phyloP scores from a whole-genome alignment of 2,888 invertebrate species.

The Lomographa bimaculata region DNA sequence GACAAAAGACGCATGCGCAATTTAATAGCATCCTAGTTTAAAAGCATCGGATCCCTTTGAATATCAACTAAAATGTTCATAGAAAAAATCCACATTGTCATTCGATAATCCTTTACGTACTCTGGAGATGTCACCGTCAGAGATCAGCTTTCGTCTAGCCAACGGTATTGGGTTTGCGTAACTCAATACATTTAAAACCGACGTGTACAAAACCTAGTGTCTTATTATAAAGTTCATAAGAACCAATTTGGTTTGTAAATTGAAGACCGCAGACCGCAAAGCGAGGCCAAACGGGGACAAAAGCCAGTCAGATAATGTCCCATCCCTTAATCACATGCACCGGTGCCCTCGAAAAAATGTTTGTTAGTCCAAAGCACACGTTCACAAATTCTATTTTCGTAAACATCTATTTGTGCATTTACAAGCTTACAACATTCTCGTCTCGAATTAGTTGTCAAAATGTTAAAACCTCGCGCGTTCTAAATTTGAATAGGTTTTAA shows the following conservation, averaged over 20 bases:
- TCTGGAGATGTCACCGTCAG: conserved; percentile 77
- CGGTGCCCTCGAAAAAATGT: conserved; percentile 77
- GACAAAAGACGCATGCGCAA: conserved; percentile 79
- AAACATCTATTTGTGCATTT: conserved; percentile 62
- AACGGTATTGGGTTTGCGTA: conserved; percentile 81
- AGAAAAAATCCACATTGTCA: conserved; percentile 77
- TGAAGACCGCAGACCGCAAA: conserved; percentile 75
- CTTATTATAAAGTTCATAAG: conserved; percentile 50
- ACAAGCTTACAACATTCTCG: conserved; percentile 57
- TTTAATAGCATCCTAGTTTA: conserved; percentile 79
- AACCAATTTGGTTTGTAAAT: conserved; percentile 43
- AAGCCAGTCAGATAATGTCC: conserved; percentile 74
- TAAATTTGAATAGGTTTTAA: conserved; percentile 63
- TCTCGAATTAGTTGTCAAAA: conserved; percentile 63
- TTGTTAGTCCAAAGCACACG: conserved; percentile 67
- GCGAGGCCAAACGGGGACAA: conserved; percentile 69
- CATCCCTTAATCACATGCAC: conserved; percentile 83
- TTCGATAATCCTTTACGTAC: conserved; percentile 82
- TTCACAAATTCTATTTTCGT: conserved; percentile 65
- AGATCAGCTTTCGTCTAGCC: conserved; percentile 79
- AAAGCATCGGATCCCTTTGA: conserved; percentile 68
- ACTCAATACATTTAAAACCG: conserved; percentile 70
- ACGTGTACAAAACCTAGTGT: conserved; percentile 19
- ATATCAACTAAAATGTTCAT: conserved; percentile 59
- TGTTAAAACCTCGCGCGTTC: conserved; percentile 60